Percentiles rank a stretch among this genome's conserved stretches.
Evolutionary conservation across 2,888 invertebrate species (phyloP).

Genomic region (Synanthedon formicaeformis): DNA sequence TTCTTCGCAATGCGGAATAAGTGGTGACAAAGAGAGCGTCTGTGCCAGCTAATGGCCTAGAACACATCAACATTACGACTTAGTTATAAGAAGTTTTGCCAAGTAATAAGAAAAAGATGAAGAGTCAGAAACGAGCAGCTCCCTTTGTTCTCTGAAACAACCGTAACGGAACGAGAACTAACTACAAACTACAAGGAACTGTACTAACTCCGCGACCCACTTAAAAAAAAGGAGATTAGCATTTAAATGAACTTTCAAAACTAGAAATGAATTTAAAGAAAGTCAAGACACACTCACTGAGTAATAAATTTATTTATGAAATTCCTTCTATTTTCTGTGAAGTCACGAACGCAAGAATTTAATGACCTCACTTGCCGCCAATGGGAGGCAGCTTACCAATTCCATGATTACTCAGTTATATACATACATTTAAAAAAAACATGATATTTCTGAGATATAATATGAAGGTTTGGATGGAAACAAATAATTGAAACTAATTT

Average conservation of each 20-base stretch:
- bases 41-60: conserved; percentile 41
- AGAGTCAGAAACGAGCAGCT: conserved; percentile 7
- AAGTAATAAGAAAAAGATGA: conserved; percentile 16
- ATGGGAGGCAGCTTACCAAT: too few species aligned
- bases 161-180: conserved; percentile 4
- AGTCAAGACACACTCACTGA: conserved; percentile 9
- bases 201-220: conserved; percentile 2
- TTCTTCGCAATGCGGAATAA: conserved; percentile 47
- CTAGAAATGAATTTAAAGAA: conserved; percentile 15
- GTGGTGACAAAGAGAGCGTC: conserved; percentile 44
- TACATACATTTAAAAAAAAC: too few species aligned
- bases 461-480: too few species aligned
- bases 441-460: too few species aligned
- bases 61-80: conserved; percentile 36
- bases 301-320: conserved; percentile 3
- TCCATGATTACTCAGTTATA: too few species aligned
- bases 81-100: conserved; percentile 20
- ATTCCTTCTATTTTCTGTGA: conserved; percentile 3
- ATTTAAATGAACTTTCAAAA: conserved; percentile 23
- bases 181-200: conserved; percentile 1
- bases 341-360: conserved; percentile 5
- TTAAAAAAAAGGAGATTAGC: conserved; percentile 21
- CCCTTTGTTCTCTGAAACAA: conserved; percentile 5
- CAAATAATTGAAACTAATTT: too few species aligned
- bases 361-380: neutral